Base-by-base conservation (phyloP, 2,113 vertebrate genomes). In the Zingel zingel region DNA sequence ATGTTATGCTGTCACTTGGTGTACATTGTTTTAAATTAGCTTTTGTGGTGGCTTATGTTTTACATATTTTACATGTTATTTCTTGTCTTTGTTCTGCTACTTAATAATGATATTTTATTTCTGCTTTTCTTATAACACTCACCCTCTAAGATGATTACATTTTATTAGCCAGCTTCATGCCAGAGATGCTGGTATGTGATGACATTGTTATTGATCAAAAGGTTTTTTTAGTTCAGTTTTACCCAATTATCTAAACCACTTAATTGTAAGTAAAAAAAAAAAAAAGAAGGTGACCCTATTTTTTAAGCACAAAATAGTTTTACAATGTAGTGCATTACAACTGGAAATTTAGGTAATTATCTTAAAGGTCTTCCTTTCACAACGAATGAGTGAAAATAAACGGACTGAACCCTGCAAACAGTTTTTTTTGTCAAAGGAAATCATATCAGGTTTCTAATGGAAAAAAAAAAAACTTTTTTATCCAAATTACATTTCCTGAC, bases 401-500 rank as follows among this genome's bases (percentile, higher is more conserved):
- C 47, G 18, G 11, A 45, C 5, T 66, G 18, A 47, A 15, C 30
- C 23, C 3, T 15, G n/a, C 25, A 27, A 25, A 58, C 1, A n/a
- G 15, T n/a, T 15, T 47, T 10, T 33, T 12, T 18, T n/a, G 12
- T 58, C 18, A 36, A 69, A 59, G 25, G 14, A 23, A 23, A 72
- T 64, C 21, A 51, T 48, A 19, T 62, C 9, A 36, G 6, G 16
- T 57, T 73, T 57, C 30, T 73, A 14, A 43, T 71, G 21, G 30
- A 71, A 70, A 48, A 36, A 71, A 70, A 48, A 36, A 33, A 0
- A 58, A 58, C 13, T 36, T 61, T 81, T 61, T 43, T 51, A 39
- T 23, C 59, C 19, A 53, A 33, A 47, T 68, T 71, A 76, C 48
- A 63, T 63, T 79, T 39, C 25, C 56, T 25, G 50, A 51, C 30